A percentile compares a stretch with the other conserved stretches of the same genome.
Conservation (phyloP, 2,888 invertebrate species). For the Pollenia angustigena region DNA sequence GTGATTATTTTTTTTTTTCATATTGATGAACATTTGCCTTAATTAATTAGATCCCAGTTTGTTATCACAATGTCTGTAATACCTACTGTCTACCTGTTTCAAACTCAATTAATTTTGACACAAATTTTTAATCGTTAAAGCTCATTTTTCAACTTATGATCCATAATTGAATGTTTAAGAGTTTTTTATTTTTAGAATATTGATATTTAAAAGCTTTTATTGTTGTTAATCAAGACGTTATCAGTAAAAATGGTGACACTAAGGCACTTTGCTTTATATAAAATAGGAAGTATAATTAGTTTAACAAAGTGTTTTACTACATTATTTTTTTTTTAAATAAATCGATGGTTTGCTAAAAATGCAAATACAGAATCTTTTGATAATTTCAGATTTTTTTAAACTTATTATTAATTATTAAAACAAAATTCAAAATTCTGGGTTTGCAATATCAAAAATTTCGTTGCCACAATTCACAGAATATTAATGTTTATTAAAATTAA, state of each 20-base stretch:
- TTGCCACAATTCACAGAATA: too few relatives aligned
- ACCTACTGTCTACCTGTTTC: constrained; percentile 7
- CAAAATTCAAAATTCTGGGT: too few relatives aligned
- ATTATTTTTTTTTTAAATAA: background rate
- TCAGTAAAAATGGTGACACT: constrained; percentile 55
- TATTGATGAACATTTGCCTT: too few relatives aligned
- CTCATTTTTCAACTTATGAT: constrained; percentile 53
- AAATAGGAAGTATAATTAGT: background rate
- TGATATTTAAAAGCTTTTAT: constrained; percentile 21
- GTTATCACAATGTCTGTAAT: background rate
- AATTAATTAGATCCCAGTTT: background rate
- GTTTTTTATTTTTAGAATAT: constrained; percentile 54
- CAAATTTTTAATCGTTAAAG: constrained; percentile 34
- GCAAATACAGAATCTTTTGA: too few relatives aligned
- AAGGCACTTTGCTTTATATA: background rate
- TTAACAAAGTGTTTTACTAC: constrained; percentile 10
- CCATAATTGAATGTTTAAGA: constrained; percentile 53
- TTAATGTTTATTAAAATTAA: too few relatives aligned
- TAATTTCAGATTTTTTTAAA: background rate
- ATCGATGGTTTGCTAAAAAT: background rate
- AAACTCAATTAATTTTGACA: constrained; percentile 32
- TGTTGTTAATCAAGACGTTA: constrained; percentile 48
- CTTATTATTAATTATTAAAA: background rate
- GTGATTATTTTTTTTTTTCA: too few relatives aligned
- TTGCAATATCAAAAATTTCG: too few relatives aligned